Base-by-base conservation (phyloP, 2,113 vertebrate genomes). In the Ameiurus melas region DNA sequence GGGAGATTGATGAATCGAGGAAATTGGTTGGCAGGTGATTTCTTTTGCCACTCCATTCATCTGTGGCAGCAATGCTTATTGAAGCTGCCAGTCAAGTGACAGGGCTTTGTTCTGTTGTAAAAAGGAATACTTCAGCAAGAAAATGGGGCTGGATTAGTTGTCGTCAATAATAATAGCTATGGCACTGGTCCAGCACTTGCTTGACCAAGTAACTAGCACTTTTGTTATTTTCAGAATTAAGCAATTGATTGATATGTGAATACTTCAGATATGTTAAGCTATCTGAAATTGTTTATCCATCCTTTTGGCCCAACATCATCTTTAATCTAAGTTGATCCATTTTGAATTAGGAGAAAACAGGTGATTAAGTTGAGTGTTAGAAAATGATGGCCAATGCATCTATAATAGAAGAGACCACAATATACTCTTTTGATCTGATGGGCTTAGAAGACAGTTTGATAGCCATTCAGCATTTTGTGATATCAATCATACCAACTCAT, bases 1-100 rank as follows among this genome's bases (percentile, higher is more conserved):
- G 88, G 55, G 92, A 94, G 91, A 92, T 92, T 94, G 92, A 95
- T 94, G 93, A 93, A 93, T 92, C 89, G 83, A 55, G 85, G 91
- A 89, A 90, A 57, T 87, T 84, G 85, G 87, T 89, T 93, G 90
- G 92, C 91, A 90, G 87, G 91, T 89, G 73, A 92, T 93, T 93
- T 92, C 92, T 92, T 92, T 91, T 85, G 88, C 90, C 79, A 68
- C 87, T 89, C 81, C 90, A 91, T 93, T 92, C 89, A 89, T 93
- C 92, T 91, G 70, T 70, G 78, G 89, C 85, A 79, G 58, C 33
- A 85, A 53, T 88, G 86, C 87, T 91, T 88, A 89, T 89, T 91
- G 89, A 92, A 93, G 85, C 64, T 91, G 91, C 89, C 89, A 93
- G 90, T 93, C 90, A 93, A 83, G 89, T 20, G 51, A 71, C 90